Conservation (phyloP, 2,888 invertebrate species). For the Dicyrtomina minuta region DNA sequence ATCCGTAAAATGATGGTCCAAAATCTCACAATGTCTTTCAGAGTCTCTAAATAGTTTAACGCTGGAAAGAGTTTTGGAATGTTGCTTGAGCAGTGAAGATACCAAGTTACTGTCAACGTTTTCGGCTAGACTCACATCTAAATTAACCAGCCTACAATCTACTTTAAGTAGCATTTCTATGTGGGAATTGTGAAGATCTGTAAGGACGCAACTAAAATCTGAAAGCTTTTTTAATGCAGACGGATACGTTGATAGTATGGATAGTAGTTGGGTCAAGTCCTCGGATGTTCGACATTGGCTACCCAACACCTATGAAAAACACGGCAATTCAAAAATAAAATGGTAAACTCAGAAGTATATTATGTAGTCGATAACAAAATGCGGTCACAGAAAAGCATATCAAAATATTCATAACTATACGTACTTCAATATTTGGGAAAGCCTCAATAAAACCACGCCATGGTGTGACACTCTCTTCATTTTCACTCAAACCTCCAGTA, state of each 20-base stretch:
- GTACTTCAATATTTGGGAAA: slow-evolving; percentile 23
- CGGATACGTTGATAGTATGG: slow-evolving; percentile 26
- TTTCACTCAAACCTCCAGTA: slow-evolving; percentile 9
- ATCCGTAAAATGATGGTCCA: background rate
- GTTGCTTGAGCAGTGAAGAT: slow-evolving; percentile 27
- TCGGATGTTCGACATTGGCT: slow-evolving; percentile 37
- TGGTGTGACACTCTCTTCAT: background rate
- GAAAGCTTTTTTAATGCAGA: slow-evolving; percentile 19
- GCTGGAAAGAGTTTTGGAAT: slow-evolving; percentile 25
- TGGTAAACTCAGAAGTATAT: too few species aligned
- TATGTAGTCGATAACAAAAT: too few species aligned
- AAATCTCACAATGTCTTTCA: background rate
- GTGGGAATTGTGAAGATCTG: slow-evolving; percentile 40
- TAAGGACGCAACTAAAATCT: slow-evolving; percentile 45
- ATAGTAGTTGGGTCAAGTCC: slow-evolving; percentile 38
- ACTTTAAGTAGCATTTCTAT: slow-evolving; percentile 35
- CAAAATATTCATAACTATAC: too few species aligned
- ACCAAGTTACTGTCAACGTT: slow-evolving; percentile 18
- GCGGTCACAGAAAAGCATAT: too few species aligned
- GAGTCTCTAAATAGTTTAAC: slow-evolving; percentile 42
- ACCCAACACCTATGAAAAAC: slow-evolving; percentile 30
- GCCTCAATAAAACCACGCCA: slow-evolving; percentile 10
- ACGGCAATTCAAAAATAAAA: background rate
- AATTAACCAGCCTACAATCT: slow-evolving; percentile 6
- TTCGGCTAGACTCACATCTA: slow-evolving; percentile 42